phyloP scores from a whole-genome alignment of 2,113 vertebrate species.

The Takifugu bimaculatus region DNA sequence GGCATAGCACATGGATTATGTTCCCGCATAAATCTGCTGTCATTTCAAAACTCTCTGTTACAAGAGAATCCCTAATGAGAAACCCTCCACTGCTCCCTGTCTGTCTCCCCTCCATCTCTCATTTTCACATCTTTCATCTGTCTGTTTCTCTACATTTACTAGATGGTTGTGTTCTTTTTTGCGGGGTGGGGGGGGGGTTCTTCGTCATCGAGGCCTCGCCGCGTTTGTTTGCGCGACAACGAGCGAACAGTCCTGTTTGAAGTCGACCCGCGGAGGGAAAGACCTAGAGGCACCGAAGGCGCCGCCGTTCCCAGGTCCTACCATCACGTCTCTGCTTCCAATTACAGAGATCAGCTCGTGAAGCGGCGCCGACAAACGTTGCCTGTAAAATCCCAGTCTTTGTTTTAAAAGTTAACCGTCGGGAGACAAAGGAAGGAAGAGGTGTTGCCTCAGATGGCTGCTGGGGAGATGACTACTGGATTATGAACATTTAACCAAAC shows the following conservation, averaged over 20 bases:
- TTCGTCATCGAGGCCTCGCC: slow-evolving; percentile 40
- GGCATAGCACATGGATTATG: slow-evolving; percentile 55
- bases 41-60: slow-evolving; percentile 62
- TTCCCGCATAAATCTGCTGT: slow-evolving; percentile 62
- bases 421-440: slow-evolving; percentile 3
- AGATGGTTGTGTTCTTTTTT: slow-evolving; percentile 13
- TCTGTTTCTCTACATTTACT: slow-evolving; percentile 37
- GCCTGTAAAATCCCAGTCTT: slow-evolving; percentile 14
- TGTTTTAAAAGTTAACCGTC: slow-evolving; percentile 19
- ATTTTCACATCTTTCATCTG: slow-evolving; percentile 12
- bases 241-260: slow-evolving; percentile 54
- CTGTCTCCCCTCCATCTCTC: slow-evolving; percentile 45
- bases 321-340: slow-evolving; percentile 34
- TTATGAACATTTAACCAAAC: too few species aligned
- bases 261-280: slow-evolving; percentile 47
- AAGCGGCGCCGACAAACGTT: slow-evolving; percentile 22
- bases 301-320: slow-evolving; percentile 12
- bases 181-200: not conserved
- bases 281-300: slow-evolving; percentile 32
- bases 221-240: slow-evolving; percentile 36
- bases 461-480: not conserved
- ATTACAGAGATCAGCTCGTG: slow-evolving; percentile 36
- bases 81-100: slow-evolving; percentile 46
- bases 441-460: not conserved
- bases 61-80: slow-evolving; percentile 69